A percentile compares a stretch with the other conserved stretches of the same genome.
These are phyloP conservation scores for Aradophagus sp. DNA, from an alignment of 1,140 invertebrate species.

Conservation along the genomic window DNA sequence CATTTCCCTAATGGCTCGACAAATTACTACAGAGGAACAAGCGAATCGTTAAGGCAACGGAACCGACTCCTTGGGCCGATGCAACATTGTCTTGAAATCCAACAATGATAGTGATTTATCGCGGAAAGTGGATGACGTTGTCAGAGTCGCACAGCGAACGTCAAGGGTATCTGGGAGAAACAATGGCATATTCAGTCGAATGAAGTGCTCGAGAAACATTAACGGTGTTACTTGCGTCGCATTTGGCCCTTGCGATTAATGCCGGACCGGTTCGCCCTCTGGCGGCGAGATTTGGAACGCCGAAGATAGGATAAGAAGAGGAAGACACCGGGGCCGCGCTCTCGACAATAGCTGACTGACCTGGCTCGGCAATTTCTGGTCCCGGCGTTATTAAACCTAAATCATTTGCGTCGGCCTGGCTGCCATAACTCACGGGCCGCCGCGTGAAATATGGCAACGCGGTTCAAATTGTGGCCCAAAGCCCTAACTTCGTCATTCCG, in stretches of 20 bases:
- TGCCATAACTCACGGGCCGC: slow-evolving; percentile 68
- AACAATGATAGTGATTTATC: slow-evolving; percentile 51
- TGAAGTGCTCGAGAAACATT: slow-evolving; percentile 30
- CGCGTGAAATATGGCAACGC: slow-evolving; percentile 69
- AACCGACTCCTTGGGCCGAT: slow-evolving; percentile 1
- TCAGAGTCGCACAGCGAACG: slow-evolving; percentile 28
- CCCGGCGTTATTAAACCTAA: slow-evolving; percentile 73
- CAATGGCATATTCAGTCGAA: slow-evolving; percentile 29
- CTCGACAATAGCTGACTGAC: slow-evolving; percentile 66
- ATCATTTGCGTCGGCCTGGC: slow-evolving; percentile 70
- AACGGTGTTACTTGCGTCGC: background rate
- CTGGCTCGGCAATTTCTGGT: slow-evolving; percentile 57
- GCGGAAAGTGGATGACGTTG: slow-evolving; percentile 40
- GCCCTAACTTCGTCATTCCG: slow-evolving; percentile 55
- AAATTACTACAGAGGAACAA: slow-evolving; percentile 34
- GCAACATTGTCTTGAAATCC: slow-evolving; percentile 42
- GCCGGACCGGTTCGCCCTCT: too few relatives aligned
- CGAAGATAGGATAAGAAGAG: background rate
- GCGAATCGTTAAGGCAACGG: slow-evolving; percentile 19
- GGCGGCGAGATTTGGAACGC: too few relatives aligned
- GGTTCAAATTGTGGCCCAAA: slow-evolving; percentile 72
- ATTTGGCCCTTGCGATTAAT: too few relatives aligned
- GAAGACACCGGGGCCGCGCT: slow-evolving; percentile 12
- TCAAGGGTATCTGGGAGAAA: slow-evolving; percentile 21
- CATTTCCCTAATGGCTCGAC: slow-evolving; percentile 48